Evolutionary conservation across 2,113 vertebrate species (phyloP).

Genomic region (Centropus bengalensis): DNA sequence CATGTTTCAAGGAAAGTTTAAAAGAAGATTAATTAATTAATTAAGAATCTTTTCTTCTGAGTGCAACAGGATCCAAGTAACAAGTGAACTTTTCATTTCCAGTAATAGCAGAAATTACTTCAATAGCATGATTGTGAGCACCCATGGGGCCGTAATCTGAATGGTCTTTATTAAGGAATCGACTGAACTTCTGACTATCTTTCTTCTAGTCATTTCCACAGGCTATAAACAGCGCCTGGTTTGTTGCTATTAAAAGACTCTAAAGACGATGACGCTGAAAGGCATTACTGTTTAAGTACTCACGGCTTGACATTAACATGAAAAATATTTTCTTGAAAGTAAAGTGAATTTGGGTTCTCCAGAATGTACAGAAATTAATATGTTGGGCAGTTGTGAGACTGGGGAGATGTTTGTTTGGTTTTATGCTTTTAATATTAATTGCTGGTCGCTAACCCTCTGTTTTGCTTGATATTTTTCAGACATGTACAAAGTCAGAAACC

Average conservation of each 20-base stretch:
- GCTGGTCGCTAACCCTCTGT: not conserved
- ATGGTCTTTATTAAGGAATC: slow-evolving; percentile 65
- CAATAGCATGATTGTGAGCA: slow-evolving; percentile 69
- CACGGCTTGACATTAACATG: slow-evolving; percentile 11
- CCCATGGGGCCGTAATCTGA: slow-evolving; percentile 57
- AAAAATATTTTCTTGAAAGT: slow-evolving; percentile 48
- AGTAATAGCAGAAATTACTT: slow-evolving; percentile 68
- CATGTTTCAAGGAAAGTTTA: not conserved
- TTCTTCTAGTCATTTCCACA: slow-evolving; percentile 64
- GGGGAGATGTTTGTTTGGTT: not conserved
- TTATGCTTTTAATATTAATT: not conserved
- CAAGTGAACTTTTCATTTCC: slow-evolving; percentile 72
- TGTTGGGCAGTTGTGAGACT: rapidly evolving
- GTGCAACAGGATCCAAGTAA: slow-evolving; percentile 63
- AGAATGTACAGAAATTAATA: not conserved
- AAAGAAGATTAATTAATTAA: slow-evolving; percentile 64
- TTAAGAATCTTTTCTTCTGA: slow-evolving; percentile 59
- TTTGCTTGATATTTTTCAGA: not conserved
- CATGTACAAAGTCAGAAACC: not conserved
- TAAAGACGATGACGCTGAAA: slow-evolving; percentile 42
- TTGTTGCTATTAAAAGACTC: slow-evolving; percentile 60
- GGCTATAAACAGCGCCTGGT: slow-evolving; percentile 66
- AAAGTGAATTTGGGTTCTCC: not conserved
- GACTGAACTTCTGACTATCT: slow-evolving; percentile 64
- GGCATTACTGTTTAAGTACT: slow-evolving; percentile 50